Base-by-base conservation (phyloP, 2,888 invertebrate species). In the Cantharis rustica region DNA sequence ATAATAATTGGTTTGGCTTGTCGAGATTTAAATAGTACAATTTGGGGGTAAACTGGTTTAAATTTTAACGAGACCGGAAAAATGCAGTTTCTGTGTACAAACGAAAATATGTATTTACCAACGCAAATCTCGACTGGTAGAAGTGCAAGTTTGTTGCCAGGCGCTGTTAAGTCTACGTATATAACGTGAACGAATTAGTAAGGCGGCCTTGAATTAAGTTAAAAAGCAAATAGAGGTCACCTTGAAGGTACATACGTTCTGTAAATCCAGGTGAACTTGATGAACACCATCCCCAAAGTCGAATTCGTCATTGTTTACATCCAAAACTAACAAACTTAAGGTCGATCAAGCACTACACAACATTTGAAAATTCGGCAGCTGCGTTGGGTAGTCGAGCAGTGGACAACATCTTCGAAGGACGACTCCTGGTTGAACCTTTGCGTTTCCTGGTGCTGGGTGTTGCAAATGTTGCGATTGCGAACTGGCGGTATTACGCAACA, bases 171-270 rank as follows among this genome's bases (percentile, higher is more conserved):
- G 80, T 80, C 71, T 80, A 83, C 82, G 82, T 83, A 84, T 81
- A 81, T 11, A 31, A 31, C 31, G 31, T 31, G 31, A 31, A 31
- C 84, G 84, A 84, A 83, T 83, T 84, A 84, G 81, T 82, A 80
- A 80, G 79, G 80, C 84, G 85, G 81, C 86, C 85, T 85, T 85
- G 85, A 81, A 68, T 72, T 47, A 31, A 71, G 79, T 82, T 81
- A 84, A 84, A 84, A 83, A 84, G 83, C 84, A 82, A 85, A 84
- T 84, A 83, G 82, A 84, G 85, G 86, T 86, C 86, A 85, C 86
- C 86, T 86, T 86, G 86, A 81, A 74, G 75, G 79, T 80, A 79
- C 80, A 74, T 81, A 79, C 78, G 78, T 78, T 79, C 78, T 75
- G 71, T 77, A 73, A 78, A 79, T 79, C 78, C 79, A 75, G 68